Evolutionary conservation across 2,797 vertebrate genomes (phyloP).

Genomic region (Catostomus latipinnis): DNA sequence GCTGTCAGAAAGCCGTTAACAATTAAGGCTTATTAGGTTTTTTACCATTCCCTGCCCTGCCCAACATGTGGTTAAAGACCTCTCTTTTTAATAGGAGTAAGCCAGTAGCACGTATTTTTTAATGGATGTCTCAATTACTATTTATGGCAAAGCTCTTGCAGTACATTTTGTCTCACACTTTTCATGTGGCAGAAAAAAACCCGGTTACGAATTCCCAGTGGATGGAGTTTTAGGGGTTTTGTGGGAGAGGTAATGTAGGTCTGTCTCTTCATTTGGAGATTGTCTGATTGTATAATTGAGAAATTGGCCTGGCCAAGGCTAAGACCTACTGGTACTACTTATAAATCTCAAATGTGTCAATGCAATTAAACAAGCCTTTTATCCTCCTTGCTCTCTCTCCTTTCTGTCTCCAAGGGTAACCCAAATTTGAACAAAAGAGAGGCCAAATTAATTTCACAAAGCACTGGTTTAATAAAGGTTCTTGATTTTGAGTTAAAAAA

Average conservation of each 20-base stretch:
- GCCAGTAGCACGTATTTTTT: background rate
- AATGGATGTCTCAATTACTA: conserved; percentile 24
- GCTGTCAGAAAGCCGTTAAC: background rate
- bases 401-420: conserved; percentile 74
- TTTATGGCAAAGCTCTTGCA: too few relatives aligned
- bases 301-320: conserved; percentile 73
- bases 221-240: conserved; percentile 57
- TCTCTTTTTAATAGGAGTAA: conserved; percentile 31
- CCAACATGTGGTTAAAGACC: conserved; percentile 3
- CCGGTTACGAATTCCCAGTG: conserved; percentile 67
- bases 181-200: conserved; percentile 51
- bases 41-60: conserved; percentile 16
- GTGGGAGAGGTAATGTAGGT: conserved; percentile 51
- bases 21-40: conserved; percentile 20
- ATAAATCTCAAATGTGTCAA: conserved; percentile 79
- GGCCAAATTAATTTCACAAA: conserved; percentile 83
- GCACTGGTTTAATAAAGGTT: conserved; percentile 84
- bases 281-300: conserved; percentile 70
- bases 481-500: conserved; percentile 79
- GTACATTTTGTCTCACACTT: too few relatives aligned
- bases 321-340: conserved; percentile 76
- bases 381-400: conserved; percentile 56
- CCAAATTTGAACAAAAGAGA: conserved; percentile 78
- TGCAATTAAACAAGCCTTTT: conserved; percentile 79
- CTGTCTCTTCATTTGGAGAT: conserved; percentile 55